Base-by-base conservation (phyloP, 2,797 vertebrate species). In the Falco berigora region DNA sequence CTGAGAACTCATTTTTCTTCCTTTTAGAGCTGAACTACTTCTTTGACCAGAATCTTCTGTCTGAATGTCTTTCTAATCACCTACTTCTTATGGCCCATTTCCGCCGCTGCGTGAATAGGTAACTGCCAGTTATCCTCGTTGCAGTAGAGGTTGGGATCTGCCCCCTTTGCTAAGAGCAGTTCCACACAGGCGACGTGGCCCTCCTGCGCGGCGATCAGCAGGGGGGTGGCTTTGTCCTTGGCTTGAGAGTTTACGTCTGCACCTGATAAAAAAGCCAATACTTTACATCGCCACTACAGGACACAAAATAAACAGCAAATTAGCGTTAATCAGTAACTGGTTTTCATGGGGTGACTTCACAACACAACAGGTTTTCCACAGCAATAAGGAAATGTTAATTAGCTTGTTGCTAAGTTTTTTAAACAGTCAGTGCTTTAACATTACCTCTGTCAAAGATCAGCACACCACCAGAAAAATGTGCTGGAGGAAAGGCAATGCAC, bases 171-270 rank as follows among this genome's bases (percentile, higher is more conserved):
- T 92, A 99, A 30, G 88, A 99, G 97, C 52, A 98, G 88, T 11
- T 98, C 97, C 96, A 99, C 98, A 58, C 99, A 99, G 2, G 94
- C 66, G 7, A 81, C n/a, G 53, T 99, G 99, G 34, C 99, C 99
- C 95, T 99, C 99, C 96, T 99, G 99, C 10, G 99, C 98, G n/a
- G 99, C 98, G 20, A 99, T 99, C 82, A 99, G 97, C 88, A 99
- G 98, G 2, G 99, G 99, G 3, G 99, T 99, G 77, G 99, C 99
- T 95, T 98, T 97, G 96, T 99, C 99, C 19, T 97, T 98, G 16
- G 99, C 99, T 95, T 99, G 99, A 81, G 98, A 98, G 97, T 99
- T 99, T 79, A 99, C 97, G 3, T 98, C 97, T 22, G 99, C 99
- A 64, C 99, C 99, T 99, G 84, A 67, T n/a, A 81, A 59, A 93